phyloP scores from a whole-genome alignment of 2,888 invertebrate genomes.

The Temnothorax ravouxi region DNA sequence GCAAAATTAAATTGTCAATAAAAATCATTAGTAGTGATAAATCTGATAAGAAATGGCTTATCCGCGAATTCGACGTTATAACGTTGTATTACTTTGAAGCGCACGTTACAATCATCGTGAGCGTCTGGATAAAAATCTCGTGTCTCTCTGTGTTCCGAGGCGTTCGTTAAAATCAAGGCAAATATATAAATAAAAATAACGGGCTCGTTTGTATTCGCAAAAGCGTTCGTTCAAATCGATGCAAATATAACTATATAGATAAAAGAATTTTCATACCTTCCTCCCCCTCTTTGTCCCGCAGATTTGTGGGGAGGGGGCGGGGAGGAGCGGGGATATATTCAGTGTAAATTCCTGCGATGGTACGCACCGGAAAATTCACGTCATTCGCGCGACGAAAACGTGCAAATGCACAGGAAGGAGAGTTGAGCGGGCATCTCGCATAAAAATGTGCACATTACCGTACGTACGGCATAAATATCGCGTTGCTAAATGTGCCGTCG shows the following conservation, averaged over 20 bases:
- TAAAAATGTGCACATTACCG: slow-evolving; percentile 22
- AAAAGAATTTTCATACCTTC: neutral
- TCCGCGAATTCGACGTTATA: too few species aligned
- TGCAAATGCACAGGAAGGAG: neutral
- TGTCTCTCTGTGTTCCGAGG: neutral
- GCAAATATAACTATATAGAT: neutral
- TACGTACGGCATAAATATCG: neutral
- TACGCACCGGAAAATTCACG: neutral
- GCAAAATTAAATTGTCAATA: neutral
- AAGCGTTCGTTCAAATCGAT: neutral
- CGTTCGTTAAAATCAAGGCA: neutral
- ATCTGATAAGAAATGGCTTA: neutral
- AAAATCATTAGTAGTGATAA: neutral
- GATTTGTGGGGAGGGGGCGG: neutral
- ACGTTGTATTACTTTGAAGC: neutral
- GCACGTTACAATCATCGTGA: neutral
- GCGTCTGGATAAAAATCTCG: neutral
- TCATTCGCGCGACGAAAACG: neutral
- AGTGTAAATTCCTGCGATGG: neutral
- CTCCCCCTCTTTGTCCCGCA: neutral
- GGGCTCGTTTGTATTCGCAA: neutral
- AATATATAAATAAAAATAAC: slow-evolving; percentile 19
- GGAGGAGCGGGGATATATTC: slow-evolving; percentile 1
- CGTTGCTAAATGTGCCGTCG: slow-evolving; percentile 15
- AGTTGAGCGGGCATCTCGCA: neutral